Conservation (phyloP, 2,888 invertebrate genomes). For the Dolomedes plantarius region DNA sequence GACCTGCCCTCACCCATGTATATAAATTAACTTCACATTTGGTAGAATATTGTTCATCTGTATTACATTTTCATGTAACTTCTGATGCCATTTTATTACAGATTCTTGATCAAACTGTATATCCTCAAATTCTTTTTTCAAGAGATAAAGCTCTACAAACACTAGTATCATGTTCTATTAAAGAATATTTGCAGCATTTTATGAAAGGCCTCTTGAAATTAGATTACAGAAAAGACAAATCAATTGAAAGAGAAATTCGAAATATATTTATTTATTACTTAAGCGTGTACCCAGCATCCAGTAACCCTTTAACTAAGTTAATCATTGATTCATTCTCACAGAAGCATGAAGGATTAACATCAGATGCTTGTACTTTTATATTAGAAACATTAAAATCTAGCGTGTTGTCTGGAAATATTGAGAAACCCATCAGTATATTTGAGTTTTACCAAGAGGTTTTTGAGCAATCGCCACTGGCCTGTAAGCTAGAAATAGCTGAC, state of each 20-base stretch:
- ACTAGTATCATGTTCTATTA: conserved; percentile 24
- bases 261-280: conserved; percentile 33
- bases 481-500: conserved; percentile 4
- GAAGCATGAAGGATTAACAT: conserved; percentile 13
- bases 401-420: conserved; percentile 2
- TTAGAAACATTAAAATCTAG: conserved; percentile 21
- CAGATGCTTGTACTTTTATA: conserved; percentile 30
- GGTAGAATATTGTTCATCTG: conserved; percentile 43
- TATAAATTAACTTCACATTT: conserved; percentile 46
- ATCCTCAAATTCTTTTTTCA: conserved; percentile 32
- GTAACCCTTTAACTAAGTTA: conserved; percentile 39
- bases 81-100: conserved; percentile 29
- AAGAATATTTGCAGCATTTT: conserved; percentile 37
- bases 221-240: conserved; percentile 44
- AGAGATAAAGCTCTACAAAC: conserved; percentile 37
- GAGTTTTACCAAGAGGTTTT: conserved; percentile 36
- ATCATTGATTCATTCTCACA: conserved; percentile 8
- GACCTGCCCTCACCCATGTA: conserved; percentile 11
- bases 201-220: conserved; percentile 43
- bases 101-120: conserved; percentile 37
- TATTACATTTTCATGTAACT: conserved; percentile 33
- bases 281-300: background rate
- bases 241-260: conserved; percentile 38
- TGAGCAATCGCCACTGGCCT: background rate
- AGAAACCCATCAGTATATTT: conserved; percentile 24